Conservation (phyloP, 1,140 invertebrate genomes). For the Uloborus diversus region DNA sequence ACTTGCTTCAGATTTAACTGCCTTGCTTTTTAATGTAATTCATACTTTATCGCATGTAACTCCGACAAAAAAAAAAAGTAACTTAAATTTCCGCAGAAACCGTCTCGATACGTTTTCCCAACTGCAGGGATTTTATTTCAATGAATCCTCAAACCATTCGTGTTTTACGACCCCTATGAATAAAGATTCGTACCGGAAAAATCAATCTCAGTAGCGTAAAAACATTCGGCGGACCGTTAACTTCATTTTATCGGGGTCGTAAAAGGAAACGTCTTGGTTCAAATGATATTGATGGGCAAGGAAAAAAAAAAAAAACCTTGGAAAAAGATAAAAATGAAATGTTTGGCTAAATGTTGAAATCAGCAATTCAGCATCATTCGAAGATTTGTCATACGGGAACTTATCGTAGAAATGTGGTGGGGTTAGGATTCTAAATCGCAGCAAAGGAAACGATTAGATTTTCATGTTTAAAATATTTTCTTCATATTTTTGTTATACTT, state of each 20-base stretch:
- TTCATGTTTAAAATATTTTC: no score
- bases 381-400: not conserved
- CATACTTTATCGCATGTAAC: no score
- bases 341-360: not conserved
- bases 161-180: slow-evolving; percentile 39
- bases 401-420: no score
- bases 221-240: slow-evolving; percentile 31
- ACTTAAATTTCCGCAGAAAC: no score
- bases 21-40: no score
- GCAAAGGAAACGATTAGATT: no score
- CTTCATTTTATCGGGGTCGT: slow-evolving; percentile 43
- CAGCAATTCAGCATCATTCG: not conserved
- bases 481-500: no score
- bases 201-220: slow-evolving; percentile 36
- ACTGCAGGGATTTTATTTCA: slow-evolving; percentile 1
- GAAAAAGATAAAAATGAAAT: not conserved
- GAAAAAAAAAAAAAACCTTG: not conserved
- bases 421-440: no score
- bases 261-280: not conserved
- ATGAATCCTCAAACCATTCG: not conserved
- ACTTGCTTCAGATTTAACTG: no score
- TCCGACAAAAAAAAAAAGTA: no score
- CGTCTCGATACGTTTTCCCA: no score
- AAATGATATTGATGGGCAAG: not conserved
- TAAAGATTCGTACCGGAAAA: slow-evolving; percentile 28